These are phyloP conservation scores for Sebastes schlegelii DNA, from an alignment of 2,113 vertebrate genomes.

Conservation along the genomic window DNA sequence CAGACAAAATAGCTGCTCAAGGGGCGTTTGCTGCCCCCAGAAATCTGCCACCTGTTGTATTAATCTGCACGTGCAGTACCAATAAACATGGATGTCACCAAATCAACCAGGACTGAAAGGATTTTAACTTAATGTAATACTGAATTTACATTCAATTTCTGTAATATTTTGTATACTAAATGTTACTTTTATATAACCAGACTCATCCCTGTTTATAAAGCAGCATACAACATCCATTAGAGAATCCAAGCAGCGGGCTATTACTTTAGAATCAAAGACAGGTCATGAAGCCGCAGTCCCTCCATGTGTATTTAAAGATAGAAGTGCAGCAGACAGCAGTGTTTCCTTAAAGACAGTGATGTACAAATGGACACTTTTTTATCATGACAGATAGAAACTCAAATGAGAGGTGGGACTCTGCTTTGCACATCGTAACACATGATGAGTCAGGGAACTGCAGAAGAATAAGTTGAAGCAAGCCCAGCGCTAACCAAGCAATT, in stretches of 20 bases:
- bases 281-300: background rate
- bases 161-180: background rate
- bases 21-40: background rate
- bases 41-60: background rate
- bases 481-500: constrained; percentile 55
- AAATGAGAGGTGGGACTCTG: constrained; percentile 8
- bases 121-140: background rate
- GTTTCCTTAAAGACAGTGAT: constrained; percentile 4
- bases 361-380: background rate
- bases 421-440: constrained; percentile 31
- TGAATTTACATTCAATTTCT: background rate
- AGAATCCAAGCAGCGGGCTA: background rate
- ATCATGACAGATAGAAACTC: constrained; percentile 18
- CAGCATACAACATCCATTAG: background rate
- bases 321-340: background rate
- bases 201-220: background rate
- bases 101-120: background rate
- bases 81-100: background rate
- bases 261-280: background rate
- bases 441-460: constrained; percentile 53
- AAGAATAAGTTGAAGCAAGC: constrained; percentile 20
- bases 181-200: background rate
- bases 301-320: constrained; percentile 10
- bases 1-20: background rate
- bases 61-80: background rate